A percentile compares a stretch with the other conserved stretches of the same genome.
These are phyloP conservation scores for chimpanzee (Pan troglodytes) DNA, from an alignment of 2,113 vertebrate genomes.

Conservation along the genomic window NHGRI_mPanTro3-v2.1_pri NC_072413.2:63525501-63526000, in stretches of 20 bases:
- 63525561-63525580: neutral
- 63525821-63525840: neutral
- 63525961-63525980: neutral
- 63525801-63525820: neutral
- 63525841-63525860: neutral
- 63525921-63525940: neutral
- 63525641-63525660: neutral
- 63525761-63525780: neutral
- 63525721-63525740: neutral
- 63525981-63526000: neutral
- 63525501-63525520: neutral
- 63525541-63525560: neutral
- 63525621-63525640: neutral
- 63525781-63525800: neutral
- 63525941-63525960: neutral
- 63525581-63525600: neutral
- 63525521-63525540: neutral
- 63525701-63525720: neutral
- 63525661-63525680: conserved; percentile 3
- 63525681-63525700: neutral
- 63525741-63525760: neutral
- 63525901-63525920: neutral
- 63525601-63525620: neutral
- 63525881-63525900: neutral
- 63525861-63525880: neutral